phyloP scores from a whole-genome alignment of 2,888 invertebrate genomes.

The Drosophila picticornis region DNA sequence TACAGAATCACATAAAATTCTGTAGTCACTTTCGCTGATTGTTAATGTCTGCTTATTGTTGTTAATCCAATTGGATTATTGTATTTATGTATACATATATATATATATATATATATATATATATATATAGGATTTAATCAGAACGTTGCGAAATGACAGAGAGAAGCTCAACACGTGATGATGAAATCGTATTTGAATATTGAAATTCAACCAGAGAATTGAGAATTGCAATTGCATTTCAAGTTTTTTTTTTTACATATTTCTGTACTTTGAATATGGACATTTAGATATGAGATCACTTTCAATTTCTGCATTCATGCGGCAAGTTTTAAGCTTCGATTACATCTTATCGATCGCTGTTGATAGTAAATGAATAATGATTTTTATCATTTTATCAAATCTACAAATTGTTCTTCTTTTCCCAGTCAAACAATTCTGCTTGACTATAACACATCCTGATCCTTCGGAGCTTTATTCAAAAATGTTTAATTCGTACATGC shows the following conservation, averaged over 20 bases:
- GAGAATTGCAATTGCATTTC: neutral
- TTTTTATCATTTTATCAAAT: neutral
- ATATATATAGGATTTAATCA: constrained; percentile 4
- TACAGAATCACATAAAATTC: neutral
- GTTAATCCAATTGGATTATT: constrained; percentile 18
- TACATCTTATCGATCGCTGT: neutral
- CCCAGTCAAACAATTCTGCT: neutral
- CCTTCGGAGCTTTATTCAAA: neutral
- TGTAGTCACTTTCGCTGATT: neutral
- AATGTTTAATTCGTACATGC: neutral
- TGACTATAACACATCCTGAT: neutral
- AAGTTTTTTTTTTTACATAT: neutral
- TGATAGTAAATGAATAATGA: neutral
- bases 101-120: neutral
- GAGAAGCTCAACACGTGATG: constrained; percentile 3
- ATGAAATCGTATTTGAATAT: neutral
- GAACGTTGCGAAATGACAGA: neutral
- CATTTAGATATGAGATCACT: neutral
- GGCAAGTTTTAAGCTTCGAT: neutral
- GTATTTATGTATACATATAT: neutral
- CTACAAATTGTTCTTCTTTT: no score
- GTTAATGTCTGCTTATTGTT: neutral
- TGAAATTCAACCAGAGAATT: constrained; percentile 9
- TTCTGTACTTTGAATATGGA: neutral
- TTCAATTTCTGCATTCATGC: neutral